Evolutionary conservation across 2,888 invertebrate genomes (phyloP), one percentile per base, ranked within the genome.

Genomic region (Trichopoda pennipes): DNA sequence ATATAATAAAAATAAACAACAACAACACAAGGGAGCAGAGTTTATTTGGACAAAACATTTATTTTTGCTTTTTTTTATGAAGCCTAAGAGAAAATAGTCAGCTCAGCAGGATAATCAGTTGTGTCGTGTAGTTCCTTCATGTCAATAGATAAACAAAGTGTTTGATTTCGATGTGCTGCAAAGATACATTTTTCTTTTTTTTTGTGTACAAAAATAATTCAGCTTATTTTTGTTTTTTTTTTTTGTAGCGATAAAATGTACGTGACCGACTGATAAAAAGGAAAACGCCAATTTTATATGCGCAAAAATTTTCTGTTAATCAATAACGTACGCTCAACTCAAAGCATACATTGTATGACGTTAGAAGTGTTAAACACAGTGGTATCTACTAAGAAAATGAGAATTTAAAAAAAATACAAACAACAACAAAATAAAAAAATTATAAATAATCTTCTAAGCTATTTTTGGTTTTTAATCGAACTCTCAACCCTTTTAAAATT

Each of bases 131-230:
- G 60, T 49, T 64, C 64, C 66, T 49, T 47, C 56, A 55, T 55
- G 55, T 19, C 56, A 73, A 75, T 72, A 82, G 70, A 78, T 72
- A 70, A 66, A 75, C 64, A 75, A 82, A 53, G 56, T 79, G 66
- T 70, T 74, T 49, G 58, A 55, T 51, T 73, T 55, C 23, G 28
- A 63, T 14, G 64, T 23, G 47, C 76, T 32, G 51, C 81, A 81
- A 78, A 81, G 60, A 78, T 78, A 81, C 81, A 73, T 6, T 7
- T 56, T 38, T 55, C 49, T 58, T 69, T 61, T 49, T 32, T 42
- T 55, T 47, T 60, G 49, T 63, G 10, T 49, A 42, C 8, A 44
- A 47, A 53, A 53, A 38, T 53, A 68, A 21, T 55, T 69, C 1
- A 9, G 0, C 3, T 49, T n/a, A 19, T 19, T 9, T 7, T 9